Conservation (phyloP, 2,888 invertebrate species). For the Pyralis farinalis region DNA sequence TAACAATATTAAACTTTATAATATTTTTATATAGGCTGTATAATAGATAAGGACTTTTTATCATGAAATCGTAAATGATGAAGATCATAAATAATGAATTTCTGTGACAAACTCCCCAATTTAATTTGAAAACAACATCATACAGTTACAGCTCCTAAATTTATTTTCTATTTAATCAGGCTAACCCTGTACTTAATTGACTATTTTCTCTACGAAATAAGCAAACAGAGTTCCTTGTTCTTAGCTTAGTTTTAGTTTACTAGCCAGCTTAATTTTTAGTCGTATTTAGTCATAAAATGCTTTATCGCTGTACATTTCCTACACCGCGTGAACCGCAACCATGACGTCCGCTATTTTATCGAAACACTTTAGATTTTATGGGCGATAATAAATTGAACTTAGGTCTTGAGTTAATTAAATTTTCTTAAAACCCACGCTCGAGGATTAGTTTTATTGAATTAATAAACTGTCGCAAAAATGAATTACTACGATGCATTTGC, state of each 20-base stretch:
- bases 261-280: slow-evolving; percentile 1
- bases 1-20: too few relatives aligned
- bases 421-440: slow-evolving; percentile 11
- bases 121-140: too few relatives aligned
- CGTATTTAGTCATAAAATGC: slow-evolving; percentile 6
- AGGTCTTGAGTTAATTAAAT: slow-evolving; percentile 19
- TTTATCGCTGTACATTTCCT: slow-evolving; percentile 14
- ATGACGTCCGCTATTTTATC: slow-evolving; percentile 14
- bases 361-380: slow-evolving; percentile 15
- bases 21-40: too few relatives aligned
- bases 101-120: too few relatives aligned
- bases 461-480: not conserved
- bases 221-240: not conserved
- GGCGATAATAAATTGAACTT: slow-evolving; percentile 16
- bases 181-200: too few relatives aligned
- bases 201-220: too few relatives aligned
- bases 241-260: not conserved
- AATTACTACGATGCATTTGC: too few relatives aligned
- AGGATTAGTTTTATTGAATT: slow-evolving; percentile 7
- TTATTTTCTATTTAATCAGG: too few relatives aligned
- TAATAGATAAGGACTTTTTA: too few relatives aligned
- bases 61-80: too few relatives aligned
- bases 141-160: too few relatives aligned
- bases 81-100: too few relatives aligned
- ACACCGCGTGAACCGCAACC: slow-evolving; percentile 3